Evolutionary conservation across 1,140 invertebrate species (phyloP).

Genomic region (Chironomus striatipennis): DNA sequence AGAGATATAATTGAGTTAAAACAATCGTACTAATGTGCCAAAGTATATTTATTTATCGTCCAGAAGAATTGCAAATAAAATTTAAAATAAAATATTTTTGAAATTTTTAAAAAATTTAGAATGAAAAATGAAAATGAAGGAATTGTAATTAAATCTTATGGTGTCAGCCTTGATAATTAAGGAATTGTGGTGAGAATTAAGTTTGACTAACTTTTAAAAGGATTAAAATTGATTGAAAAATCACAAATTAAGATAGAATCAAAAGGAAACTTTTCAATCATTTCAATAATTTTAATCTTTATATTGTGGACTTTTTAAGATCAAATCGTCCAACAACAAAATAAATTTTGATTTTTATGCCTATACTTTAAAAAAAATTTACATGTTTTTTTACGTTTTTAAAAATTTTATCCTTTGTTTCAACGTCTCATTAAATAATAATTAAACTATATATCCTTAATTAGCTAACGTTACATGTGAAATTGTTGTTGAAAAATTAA

Average conservation of each 20-base stretch:
- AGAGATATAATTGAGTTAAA: slow-evolving; percentile 1
- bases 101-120: background rate
- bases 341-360: background rate
- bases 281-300: too few relatives aligned
- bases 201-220: too few relatives aligned
- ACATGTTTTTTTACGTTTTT: background rate
- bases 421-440: background rate
- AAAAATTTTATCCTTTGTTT: background rate
- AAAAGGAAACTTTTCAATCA: too few relatives aligned
- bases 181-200: too few relatives aligned
- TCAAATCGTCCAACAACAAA: background rate
- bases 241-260: too few relatives aligned
- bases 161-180: background rate
- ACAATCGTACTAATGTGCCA: slow-evolving; percentile 12
- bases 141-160: background rate
- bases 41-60: background rate
- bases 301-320: too few relatives aligned
- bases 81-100: background rate
- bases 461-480: background rate
- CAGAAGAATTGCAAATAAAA: background rate
- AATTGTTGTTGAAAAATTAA: background rate
- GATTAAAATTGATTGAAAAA: too few relatives aligned
- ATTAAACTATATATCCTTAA: background rate
- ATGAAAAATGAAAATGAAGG: background rate
- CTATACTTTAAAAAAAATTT: background rate